Base-by-base conservation (phyloP, 1,140 invertebrate genomes). In the Rhyacophila brunnea region DNA sequence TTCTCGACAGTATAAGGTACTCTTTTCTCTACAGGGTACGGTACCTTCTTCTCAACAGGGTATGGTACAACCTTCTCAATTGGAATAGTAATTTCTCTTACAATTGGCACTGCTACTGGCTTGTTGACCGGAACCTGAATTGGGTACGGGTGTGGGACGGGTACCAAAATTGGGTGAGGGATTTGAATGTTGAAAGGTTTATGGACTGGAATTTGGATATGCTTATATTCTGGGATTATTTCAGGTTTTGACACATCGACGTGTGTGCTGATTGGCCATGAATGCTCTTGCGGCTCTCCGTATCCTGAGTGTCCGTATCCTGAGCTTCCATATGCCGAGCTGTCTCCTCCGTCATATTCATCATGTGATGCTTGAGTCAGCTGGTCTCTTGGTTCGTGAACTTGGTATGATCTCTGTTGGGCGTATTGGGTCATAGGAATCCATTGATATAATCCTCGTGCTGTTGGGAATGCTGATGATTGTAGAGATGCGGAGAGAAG, bases 31-130 rank as follows among this genome's bases (percentile, higher is more conserved):
- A 88, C 83, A 0, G 87, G 87, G 52, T 88, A 85, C 2, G 86
- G 86, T 4, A 90, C 81, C 6, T 81, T 77, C 70, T 87, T 90
- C 66, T 89, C 87, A 2, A 90, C 83, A 0, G 86, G 83, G 68
- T 85, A 87, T 0, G 87, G 87, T 1, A 90, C 81, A 15, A 85
- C 84, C 65, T 88, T 89, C 67, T 88, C 87, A 9, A 90, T 82
- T 0, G 87, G 86, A 50, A 89, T 80, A 1, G 85, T 85, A 0
- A 90, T 79, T 48, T 88, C 88, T 67, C 85, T 88, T 32, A 89
- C 79, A 1, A 89, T 81, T 0, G 87, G 83, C 23, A 90, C 83
- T 0, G 86, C 80, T 0, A 89, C 81, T 1, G 87, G 85, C 61
- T 89, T 85, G 0, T 86, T 81, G 1, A 89, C 82, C 0, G 88